Evolutionary conservation across 1,140 invertebrate species (phyloP).

Genomic region (Drosophila bocqueti): DNA sequence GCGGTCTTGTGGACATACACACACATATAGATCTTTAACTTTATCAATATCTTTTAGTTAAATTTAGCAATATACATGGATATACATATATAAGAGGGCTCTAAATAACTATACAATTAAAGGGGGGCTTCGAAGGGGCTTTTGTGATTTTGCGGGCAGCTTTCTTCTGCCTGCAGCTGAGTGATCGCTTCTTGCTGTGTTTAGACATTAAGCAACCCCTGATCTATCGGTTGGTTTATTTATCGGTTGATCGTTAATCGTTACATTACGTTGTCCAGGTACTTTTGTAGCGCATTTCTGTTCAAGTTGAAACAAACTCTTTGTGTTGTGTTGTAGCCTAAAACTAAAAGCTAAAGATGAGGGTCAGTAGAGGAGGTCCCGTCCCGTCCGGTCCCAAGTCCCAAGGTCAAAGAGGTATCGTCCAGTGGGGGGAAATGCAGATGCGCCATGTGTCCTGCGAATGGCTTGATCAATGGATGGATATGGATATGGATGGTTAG

Average conservation of each 20-base stretch:
- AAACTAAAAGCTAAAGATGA: conserved; percentile 55
- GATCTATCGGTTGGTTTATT: conserved; percentile 13
- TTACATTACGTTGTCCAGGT: conserved; percentile 51
- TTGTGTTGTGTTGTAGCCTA: conserved; percentile 40
- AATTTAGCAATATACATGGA: conserved; percentile 53
- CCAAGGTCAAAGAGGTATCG: conserved; percentile 6
- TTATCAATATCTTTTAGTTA: conserved; percentile 33
- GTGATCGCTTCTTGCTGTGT: not conserved
- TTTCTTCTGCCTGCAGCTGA: conserved; percentile 41
- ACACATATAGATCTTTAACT: conserved; percentile 36
- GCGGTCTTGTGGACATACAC: conserved; percentile 21
- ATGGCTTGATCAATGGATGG: conserved; percentile 11
- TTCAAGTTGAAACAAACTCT: conserved; percentile 41
- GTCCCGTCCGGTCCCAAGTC: not conserved
- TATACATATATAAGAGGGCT: conserved; percentile 46
- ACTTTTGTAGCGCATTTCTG: conserved; percentile 61
- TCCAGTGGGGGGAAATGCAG: conserved; percentile 19
- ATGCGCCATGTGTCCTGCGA: conserved; percentile 28
- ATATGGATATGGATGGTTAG: conserved; percentile 20
- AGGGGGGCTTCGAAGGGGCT: conserved; percentile 9
- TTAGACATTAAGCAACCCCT: conserved; percentile 22
- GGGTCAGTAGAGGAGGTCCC: conserved; percentile 12
- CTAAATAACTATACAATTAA: conserved; percentile 26
- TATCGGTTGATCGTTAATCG: conserved; percentile 36
- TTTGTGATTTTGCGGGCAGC: not conserved